Base-by-base conservation (phyloP, 2,113 vertebrate species). In the Eulacestoma nigropectus region DNA sequence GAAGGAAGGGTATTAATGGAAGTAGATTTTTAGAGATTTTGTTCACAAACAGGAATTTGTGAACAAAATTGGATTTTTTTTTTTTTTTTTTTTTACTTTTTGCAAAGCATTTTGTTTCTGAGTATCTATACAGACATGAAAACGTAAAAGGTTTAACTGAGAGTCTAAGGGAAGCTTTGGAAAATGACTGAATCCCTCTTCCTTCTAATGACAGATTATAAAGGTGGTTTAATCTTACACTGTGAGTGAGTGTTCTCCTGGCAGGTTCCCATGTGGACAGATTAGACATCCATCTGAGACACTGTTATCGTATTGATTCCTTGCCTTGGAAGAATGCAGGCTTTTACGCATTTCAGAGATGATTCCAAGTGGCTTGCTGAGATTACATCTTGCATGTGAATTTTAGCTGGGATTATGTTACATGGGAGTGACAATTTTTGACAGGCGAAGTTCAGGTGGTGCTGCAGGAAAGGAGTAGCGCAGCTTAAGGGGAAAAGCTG, bases 311-410 rank as follows among this genome's bases (percentile, higher is more conserved):
- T 88, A 92, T 86, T 96, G 95, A 97, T 97, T 98, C 95, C 97
- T 97, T 96, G 90, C 87, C 93, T 77, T 93, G 93, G 94, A 98
- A 98, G 95, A 98, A 98, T 95, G 95, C 87, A 97, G 95, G 95
- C 97, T 97, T 97, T 97, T 96, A 97, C 69, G 56, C 95, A 86
- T 95, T 97, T 93, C 77, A 96, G 93, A 97, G 97, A 94, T 97
- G 94, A 97, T 96, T 98, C 93, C 96, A 98, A 98, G 96, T 96
- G 93, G 55, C 87, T 98, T 96, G 97, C 97, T 21, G 50, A 98
- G 97, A 98, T 98, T 98, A 95, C 78, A 98, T 98, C 95, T 98
- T 95, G 78, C 83, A 87, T 75, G 94, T 96, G 97, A 96, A 93
- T 97, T 97, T 98, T 93, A 91, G 86, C 87, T 76, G 93, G 90